Evolutionary conservation across 1,140 invertebrate genomes (phyloP), one percentile per base, ranked within the genome.

Genomic region (Penaeus japonicus): DNA sequence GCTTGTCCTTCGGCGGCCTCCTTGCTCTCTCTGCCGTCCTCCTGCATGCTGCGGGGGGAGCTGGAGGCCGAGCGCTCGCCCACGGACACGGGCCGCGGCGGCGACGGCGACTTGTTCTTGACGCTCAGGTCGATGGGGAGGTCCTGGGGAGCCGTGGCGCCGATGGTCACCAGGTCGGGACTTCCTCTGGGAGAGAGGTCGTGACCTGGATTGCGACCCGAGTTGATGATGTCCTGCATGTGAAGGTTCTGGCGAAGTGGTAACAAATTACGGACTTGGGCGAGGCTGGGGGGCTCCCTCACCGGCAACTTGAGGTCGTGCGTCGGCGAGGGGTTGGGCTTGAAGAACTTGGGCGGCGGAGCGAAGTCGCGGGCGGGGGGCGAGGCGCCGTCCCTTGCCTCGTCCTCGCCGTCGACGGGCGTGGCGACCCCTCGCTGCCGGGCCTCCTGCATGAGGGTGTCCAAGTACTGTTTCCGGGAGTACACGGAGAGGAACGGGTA

Each of bases 381-480:
- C 47, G 87, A 89, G 24, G 54, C 57, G 22, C 78, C 27, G 39
- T 85, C 75, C 10, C 59, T 27, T 4, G 75, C 59, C 27, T 89
- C 87, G 30, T 84, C 87, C 27, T 89, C 87, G 30, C 15, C 55
- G n/a, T 80, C 87, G 12, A 73, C 65, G 4, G 70, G 59, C 20
- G 81, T 27, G 24, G 55, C 22, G 20, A 32, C 62, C 15, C 80
- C 82, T 7, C 30, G 77, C 30, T 89, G 81, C 70, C 75, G 82
- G 32, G 82, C 87, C 83, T 89, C 83, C 39, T 96, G 95, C 22
- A 96, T 92, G 32, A 96, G 94, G 5, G 95, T 95, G 90, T 96
- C 95, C 87, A 96, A 93, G 91, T 95, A 96, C 91, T 95, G 95
- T 65, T 95, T 92, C 89, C 96, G 96, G 17, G 94, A 94, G 82